These are phyloP conservation scores for Formica selysi DNA, from an alignment of 1,140 invertebrate genomes.

Conservation along the genomic window DNA sequence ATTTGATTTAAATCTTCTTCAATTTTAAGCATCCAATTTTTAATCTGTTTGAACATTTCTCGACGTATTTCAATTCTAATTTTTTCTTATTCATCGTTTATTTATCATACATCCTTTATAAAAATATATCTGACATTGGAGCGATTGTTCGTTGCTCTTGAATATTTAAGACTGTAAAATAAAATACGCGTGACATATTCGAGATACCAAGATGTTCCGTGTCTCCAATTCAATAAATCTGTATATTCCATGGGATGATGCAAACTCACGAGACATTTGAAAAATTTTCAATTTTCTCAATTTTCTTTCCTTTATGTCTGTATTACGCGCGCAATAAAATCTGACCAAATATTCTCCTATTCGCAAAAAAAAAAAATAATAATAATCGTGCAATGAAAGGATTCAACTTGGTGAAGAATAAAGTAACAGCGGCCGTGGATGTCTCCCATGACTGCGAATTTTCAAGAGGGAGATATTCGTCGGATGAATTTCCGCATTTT, in stretches of 20 bases:
- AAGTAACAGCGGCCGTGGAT: conserved; percentile 8
- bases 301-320: background rate
- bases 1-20: background rate
- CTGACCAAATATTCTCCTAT: conserved; percentile 25
- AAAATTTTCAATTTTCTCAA: conserved; percentile 54
- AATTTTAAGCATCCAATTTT: background rate
- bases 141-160: background rate
- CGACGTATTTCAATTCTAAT: background rate
- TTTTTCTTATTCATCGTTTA: background rate
- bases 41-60: background rate
- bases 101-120: background rate
- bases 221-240: conserved; percentile 13
- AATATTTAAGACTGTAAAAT: background rate
- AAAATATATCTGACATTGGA: background rate
- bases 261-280: conserved; percentile 38
- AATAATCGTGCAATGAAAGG: conserved; percentile 32
- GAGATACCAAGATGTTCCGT: background rate
- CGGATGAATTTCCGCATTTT: conserved; percentile 48
- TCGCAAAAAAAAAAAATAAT: conserved; percentile 9
- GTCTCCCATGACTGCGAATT: conserved; percentile 21
- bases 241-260: background rate
- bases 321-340: conserved; percentile 11
- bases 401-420: conserved; percentile 39
- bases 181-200: background rate
- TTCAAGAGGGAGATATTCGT: conserved; percentile 34